Evolutionary conservation across 2,888 invertebrate genomes (phyloP), one percentile per base, ranked within the genome.

Genomic region (Epistrophe grossulariae): DNA sequence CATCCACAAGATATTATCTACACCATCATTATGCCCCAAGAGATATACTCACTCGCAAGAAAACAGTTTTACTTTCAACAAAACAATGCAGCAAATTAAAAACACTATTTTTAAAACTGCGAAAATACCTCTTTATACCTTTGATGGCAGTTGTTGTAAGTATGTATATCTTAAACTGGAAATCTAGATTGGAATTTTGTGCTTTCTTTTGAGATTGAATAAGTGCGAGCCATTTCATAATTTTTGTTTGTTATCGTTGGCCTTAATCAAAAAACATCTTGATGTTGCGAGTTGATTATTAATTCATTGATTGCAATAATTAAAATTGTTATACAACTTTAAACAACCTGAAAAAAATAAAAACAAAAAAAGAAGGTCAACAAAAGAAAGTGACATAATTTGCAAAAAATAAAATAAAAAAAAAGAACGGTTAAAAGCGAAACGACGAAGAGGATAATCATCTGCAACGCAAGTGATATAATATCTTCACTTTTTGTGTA

Each of bases 211-310:
- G 57, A 40, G 28, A 78, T 78, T 52, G 40, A 70, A 28, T 55
- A 50, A 82, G 70, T 82, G 64, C 31, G 8, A 71, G 82, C 59
- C 78, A 57, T 85, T 85, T 79, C 85, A 59, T 85, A 82, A 85
- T 64, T 70, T 68, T 64, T 68, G 31, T 31, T 38, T 7, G 48
- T 70, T n/a, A 5, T 48, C 50, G 62, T 60, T 50, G 68, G 57
- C 77, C 19, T n/a, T 35, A 35, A 8, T 19, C 19, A 78, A 17
- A 55, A 76, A n/a, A 28, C 31, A 52, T 43, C 43, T 72, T 24
- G 71, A 11, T 28, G 17, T 59, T 43, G n/a, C 24, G n/a, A 35
- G 35, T 28, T 45, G 55, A 48, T 70, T 57, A 28, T 60, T 45
- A 40, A 74, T 59, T 45, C 73, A 73, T 28, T 70, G 72, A 85